Evolutionary conservation across 2,797 vertebrate genomes (phyloP).

Genomic region (Pelodytes ibericus): DNA sequence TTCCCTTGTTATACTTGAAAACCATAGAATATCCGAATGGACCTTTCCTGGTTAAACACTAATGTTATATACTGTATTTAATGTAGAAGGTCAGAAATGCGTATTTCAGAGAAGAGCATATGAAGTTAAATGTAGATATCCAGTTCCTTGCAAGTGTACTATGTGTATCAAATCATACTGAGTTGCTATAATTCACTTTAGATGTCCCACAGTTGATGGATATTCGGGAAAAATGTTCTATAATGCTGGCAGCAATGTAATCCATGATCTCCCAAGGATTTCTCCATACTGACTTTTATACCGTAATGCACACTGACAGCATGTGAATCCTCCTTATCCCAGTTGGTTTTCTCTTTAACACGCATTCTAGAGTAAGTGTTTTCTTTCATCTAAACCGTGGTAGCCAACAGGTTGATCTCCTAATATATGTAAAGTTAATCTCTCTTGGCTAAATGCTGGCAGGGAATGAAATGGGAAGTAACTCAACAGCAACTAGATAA

Average conservation of each 20-base stretch:
- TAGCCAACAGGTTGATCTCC: too few relatives aligned
- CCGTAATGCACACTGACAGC: neutral
- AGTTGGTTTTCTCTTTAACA: neutral
- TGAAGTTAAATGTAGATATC: neutral
- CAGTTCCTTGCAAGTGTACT: neutral
- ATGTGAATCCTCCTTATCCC: neutral
- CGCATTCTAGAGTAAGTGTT: neutral
- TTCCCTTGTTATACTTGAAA: too few relatives aligned
- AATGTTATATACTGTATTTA: too few relatives aligned
- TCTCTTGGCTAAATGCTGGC: too few relatives aligned
- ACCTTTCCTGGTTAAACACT: too few relatives aligned
- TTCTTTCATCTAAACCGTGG: too few relatives aligned
- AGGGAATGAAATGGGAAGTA: too few relatives aligned
- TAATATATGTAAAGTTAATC: too few relatives aligned
- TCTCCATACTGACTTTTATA: conserved; percentile 9
- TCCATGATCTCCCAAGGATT: neutral
- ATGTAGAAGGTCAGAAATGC: too few relatives aligned
- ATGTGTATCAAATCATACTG: neutral
- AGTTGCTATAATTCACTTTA: conserved; percentile 4
- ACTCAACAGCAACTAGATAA: too few relatives aligned
- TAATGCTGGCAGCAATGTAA: conserved; percentile 2
- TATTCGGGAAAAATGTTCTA: neutral
- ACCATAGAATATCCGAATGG: too few relatives aligned
- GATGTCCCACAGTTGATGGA: neutral
- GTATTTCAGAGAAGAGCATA: too few relatives aligned